phyloP scores from a whole-genome alignment of 2,888 invertebrate species.

The Scaptomyza caliginosa region DNA sequence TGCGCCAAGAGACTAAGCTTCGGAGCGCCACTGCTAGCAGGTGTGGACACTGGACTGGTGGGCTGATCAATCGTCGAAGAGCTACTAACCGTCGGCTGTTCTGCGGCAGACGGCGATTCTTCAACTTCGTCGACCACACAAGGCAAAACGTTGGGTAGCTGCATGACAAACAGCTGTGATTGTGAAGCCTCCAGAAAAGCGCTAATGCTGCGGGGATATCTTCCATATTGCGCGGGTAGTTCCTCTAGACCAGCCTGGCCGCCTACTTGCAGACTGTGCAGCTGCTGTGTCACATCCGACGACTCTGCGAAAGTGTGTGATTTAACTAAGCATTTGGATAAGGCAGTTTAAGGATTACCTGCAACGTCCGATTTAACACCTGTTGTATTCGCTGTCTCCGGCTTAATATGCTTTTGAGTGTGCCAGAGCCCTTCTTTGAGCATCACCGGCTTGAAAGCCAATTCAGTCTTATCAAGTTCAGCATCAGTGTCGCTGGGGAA shows the following conservation, averaged over 20 bases:
- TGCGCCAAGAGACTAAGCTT: constrained; percentile 66
- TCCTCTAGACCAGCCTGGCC: constrained; percentile 44
- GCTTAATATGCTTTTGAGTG: constrained; percentile 29
- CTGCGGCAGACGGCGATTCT: constrained; percentile 21
- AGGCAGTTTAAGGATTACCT: constrained; percentile 11
- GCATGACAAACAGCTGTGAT: constrained; percentile 82
- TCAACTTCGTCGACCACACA: constrained; percentile 66
- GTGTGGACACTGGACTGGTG: constrained; percentile 23
- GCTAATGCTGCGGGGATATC: constrained; percentile 77
- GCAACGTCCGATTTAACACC: constrained; percentile 1
- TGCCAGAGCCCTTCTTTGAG: constrained; percentile 76
- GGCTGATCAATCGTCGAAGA: constrained; percentile 28
- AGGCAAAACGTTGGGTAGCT: constrained; percentile 71
- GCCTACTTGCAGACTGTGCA: constrained; percentile 69
- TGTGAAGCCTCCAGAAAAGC: constrained; percentile 74
- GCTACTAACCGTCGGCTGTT: constrained; percentile 3
- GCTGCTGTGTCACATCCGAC: constrained; percentile 62
- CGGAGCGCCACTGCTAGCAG: constrained; percentile 6
- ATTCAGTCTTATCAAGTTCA: constrained; percentile 76
- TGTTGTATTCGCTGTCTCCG: constrained; percentile 15
- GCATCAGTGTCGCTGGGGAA: constrained; percentile 59
- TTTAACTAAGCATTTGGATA: not conserved
- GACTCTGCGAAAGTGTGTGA: constrained; percentile 29
- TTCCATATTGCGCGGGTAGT: constrained; percentile 56
- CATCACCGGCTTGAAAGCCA: constrained; percentile 79